Evolutionary conservation across 2,888 invertebrate species (phyloP).

Genomic region (Monopis laevigella): DNA sequence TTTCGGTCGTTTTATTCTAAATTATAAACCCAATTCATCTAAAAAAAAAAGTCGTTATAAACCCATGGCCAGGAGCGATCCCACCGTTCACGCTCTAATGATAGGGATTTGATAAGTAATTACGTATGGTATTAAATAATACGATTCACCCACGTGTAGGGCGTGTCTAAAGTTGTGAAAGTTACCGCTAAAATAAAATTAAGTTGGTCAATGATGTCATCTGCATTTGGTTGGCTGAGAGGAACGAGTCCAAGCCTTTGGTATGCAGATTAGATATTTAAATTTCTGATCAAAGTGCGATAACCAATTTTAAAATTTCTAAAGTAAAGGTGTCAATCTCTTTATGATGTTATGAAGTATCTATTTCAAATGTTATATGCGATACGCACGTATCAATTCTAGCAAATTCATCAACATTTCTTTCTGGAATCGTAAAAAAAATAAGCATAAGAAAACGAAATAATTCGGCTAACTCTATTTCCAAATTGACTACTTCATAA

Average conservation of each 20-base stretch:
- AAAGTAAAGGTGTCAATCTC: too few species aligned
- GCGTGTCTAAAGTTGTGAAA: constrained; percentile 8
- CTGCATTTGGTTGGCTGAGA: constrained; percentile 19
- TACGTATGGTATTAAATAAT: constrained; percentile 22
- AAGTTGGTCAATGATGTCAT: constrained; percentile 30
- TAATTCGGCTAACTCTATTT: neutral
- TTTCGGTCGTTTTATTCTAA: neutral
- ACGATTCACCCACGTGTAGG: constrained; percentile 22
- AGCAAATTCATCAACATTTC: neutral
- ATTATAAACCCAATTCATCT: constrained; percentile 5
- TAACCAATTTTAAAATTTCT: neutral
- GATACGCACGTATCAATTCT: neutral
- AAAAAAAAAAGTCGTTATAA: constrained; percentile 9
- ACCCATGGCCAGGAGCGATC: constrained; percentile 46
- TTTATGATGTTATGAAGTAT: constrained; percentile 2
- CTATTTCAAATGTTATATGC: too few species aligned
- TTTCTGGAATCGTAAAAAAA: neutral
- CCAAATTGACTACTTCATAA: too few species aligned
- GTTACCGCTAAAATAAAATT: constrained; percentile 24
- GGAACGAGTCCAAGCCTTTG: neutral
- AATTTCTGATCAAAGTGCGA: constrained; percentile 11
- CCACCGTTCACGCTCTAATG: constrained; percentile 42
- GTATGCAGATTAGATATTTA: constrained; percentile 10
- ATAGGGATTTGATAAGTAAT: constrained; percentile 51
- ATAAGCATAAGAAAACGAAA: neutral